These are phyloP conservation scores for Periparus ater DNA, from an alignment of 2,797 vertebrate species.

Conservation along the genomic window DNA sequence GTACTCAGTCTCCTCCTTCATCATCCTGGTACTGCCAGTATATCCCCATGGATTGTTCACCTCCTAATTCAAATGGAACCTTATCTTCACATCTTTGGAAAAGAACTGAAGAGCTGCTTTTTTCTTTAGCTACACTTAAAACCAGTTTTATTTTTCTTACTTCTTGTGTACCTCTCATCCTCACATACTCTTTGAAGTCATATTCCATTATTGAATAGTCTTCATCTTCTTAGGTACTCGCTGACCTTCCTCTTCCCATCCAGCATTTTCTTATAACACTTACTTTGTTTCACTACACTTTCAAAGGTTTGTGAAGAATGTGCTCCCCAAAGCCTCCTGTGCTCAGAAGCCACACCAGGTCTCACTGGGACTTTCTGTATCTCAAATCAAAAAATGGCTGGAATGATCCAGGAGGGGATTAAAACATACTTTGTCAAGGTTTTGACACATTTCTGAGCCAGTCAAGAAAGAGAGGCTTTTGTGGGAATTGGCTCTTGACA, in stretches of 20 bases:
- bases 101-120: neutral
- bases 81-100: neutral
- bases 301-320: neutral
- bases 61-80: neutral
- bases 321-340: neutral
- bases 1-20: neutral
- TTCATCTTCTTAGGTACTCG: neutral
- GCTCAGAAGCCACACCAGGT: rapidly evolving
- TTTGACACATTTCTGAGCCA: neutral
- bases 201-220: neutral
- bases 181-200: neutral
- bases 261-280: neutral
- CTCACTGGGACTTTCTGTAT: neutral
- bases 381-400: neutral
- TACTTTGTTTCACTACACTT: neutral
- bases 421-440: neutral
- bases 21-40: neutral
- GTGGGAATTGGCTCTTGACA: neutral
- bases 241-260: neutral
- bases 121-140: neutral
- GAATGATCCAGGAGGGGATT: neutral
- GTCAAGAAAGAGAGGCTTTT: neutral
- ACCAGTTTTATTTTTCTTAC: neutral
- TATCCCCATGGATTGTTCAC: neutral
- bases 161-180: neutral